A percentile compares a stretch with the other conserved stretches of the same genome.
phyloP scores from a whole-genome alignment of 2,797 vertebrate genomes.

The Tenualosa thibaudeaui region DNA sequence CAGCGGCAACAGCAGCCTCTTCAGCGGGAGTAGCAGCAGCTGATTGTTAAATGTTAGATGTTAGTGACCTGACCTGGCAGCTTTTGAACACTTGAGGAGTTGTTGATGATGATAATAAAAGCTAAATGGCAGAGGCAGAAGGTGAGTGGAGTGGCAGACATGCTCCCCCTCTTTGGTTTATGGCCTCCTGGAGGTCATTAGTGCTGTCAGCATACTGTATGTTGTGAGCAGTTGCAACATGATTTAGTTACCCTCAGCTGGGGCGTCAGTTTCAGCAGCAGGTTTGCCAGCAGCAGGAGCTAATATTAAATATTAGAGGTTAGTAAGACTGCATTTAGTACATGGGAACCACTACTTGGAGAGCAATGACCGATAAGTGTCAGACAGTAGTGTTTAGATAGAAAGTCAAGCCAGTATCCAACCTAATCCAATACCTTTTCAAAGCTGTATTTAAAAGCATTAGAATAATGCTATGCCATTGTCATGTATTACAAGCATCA shows the following conservation, averaged over 20 bases:
- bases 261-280: neutral
- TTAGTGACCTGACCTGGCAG: conserved; percentile 18
- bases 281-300: neutral
- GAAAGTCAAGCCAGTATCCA: neutral
- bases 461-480: neutral
- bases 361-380: neutral
- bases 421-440: neutral
- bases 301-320: conserved; percentile 21
- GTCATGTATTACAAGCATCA: too few relatives aligned
- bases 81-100: neutral
- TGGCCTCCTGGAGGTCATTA: conserved; percentile 3
- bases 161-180: neutral
- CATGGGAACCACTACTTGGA: neutral
- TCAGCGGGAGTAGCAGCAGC: conserved; percentile 25
- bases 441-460: neutral
- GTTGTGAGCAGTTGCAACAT: neutral
- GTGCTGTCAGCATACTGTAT: conserved; percentile 21
- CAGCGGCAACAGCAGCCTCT: neutral
- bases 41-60: conserved; percentile 36
- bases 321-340: conserved; percentile 17
- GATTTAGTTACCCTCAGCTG: conserved; percentile 17
- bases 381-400: neutral
- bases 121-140: neutral
- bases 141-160: neutral
- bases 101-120: conserved; percentile 3